phyloP scores from a whole-genome alignment of 2,888 invertebrate genomes.

The Agrochola litura region DNA sequence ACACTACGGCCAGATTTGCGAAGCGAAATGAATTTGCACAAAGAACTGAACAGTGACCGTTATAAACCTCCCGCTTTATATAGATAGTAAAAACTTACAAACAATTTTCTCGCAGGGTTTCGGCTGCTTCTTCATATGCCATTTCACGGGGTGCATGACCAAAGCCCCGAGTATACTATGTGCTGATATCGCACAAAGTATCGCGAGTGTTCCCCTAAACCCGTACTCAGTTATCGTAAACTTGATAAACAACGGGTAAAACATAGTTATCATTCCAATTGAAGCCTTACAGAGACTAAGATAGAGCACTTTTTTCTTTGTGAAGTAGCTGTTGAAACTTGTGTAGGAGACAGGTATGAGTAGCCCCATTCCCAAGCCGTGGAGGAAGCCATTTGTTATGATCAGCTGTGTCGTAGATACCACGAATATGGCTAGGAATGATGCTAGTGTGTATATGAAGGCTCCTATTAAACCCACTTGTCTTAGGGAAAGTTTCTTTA shows the following conservation, averaged over 20 bases:
- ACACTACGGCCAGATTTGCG: conserved; percentile 23
- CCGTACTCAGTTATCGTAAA: conserved; percentile 92
- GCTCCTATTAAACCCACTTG: conserved; percentile 92
- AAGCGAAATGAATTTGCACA: conserved; percentile 43
- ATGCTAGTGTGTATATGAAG: conserved; percentile 91
- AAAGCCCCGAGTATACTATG: conserved; percentile 93
- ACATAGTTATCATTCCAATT: conserved; percentile 92
- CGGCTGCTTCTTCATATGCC: conserved; percentile 91
- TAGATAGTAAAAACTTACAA: conserved; percentile 77
- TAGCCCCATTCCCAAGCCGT: conserved; percentile 92
- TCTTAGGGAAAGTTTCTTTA: conserved; percentile 92
- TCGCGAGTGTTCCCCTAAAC: conserved; percentile 93
- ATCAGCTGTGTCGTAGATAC: conserved; percentile 91
- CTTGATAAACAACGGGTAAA: conserved; percentile 92
- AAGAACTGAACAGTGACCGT: conserved; percentile 31
- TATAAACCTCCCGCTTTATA: conserved; percentile 19
- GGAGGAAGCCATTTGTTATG: conserved; percentile 92
- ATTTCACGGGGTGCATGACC: conserved; percentile 93
- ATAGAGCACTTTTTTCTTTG: conserved; percentile 92
- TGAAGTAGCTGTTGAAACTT: conserved; percentile 94
- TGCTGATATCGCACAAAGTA: conserved; percentile 92
- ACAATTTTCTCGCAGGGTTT: conserved; percentile 85
- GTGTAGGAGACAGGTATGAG: conserved; percentile 94
- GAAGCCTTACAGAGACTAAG: conserved; percentile 93
- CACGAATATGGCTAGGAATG: conserved; percentile 92